These are phyloP conservation scores for Umimayanthus kanabou DNA, from an alignment of 92 coral and sea anemone species.

Conservation along the genomic window DNA sequence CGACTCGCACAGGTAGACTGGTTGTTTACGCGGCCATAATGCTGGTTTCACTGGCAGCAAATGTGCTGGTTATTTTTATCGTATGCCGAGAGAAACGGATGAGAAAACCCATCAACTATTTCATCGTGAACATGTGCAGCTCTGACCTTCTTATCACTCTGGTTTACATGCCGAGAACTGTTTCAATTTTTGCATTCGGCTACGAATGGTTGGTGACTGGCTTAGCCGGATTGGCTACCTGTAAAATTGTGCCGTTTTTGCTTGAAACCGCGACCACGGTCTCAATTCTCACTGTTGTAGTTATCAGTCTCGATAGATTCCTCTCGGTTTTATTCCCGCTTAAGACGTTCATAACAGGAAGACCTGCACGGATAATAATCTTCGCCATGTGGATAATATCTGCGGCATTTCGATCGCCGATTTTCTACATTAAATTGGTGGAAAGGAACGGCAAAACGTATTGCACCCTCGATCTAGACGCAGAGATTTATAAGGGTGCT, in stretches of 20 bases:
- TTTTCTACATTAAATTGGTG: conserved; percentile 8
- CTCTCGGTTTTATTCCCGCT: conserved; percentile 38
- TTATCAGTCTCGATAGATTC: conserved; percentile 31
- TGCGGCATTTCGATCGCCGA: conserved; percentile 34
- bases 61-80: conserved; percentile 50
- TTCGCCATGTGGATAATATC: conserved; percentile 14
- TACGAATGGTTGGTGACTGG: conserved; percentile 27
- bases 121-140: conserved; percentile 62
- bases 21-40: conserved; percentile 48
- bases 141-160: conserved; percentile 57
- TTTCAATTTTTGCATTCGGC: conserved; percentile 19
- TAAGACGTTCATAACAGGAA: conserved; percentile 10
- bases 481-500: conserved; percentile 33
- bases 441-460: neutral
- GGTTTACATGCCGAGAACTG: conserved; percentile 34
- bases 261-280: conserved; percentile 41
- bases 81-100: conserved; percentile 46
- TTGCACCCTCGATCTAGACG: conserved; percentile 33
- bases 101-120: conserved; percentile 58
- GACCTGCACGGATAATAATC: conserved; percentile 9
- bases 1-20: conserved; percentile 38
- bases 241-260: conserved; percentile 31
- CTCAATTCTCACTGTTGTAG: conserved; percentile 27
- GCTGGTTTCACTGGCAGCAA: conserved; percentile 43
- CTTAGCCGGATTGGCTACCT: neutral